These are phyloP conservation scores for Procavia capensis DNA, from an alignment of 2,113 vertebrate species.

Conservation along the genomic window DNA sequence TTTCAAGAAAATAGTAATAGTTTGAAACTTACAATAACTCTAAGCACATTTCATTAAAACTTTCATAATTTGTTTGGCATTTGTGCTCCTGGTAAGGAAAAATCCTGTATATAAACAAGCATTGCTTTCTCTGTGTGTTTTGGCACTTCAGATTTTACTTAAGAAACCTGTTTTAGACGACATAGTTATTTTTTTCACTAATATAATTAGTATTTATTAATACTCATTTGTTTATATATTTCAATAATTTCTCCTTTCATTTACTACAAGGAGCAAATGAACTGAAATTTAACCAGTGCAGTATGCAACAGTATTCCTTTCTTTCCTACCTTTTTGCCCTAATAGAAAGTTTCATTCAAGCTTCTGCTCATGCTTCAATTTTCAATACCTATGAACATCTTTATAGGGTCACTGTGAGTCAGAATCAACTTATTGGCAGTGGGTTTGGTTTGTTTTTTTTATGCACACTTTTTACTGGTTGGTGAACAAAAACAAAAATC, in stretches of 20 bases:
- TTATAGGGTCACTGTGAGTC: no score
- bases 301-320: not conserved
- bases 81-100: not conserved
- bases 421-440: no score
- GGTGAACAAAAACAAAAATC: not conserved
- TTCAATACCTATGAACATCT: not conserved
- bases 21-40: not conserved
- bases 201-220: not conserved
- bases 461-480: no score
- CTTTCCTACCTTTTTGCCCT: not conserved
- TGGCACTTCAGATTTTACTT: not conserved
- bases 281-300: not conserved
- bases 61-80: not conserved
- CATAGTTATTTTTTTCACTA: not conserved
- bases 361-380: not conserved
- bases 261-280: not conserved
- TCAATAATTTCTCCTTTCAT: not conserved
- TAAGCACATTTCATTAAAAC: not conserved
- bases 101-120: fast-evolving
- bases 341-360: not conserved
- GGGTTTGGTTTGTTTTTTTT: no score
- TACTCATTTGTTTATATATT: not conserved
- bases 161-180: not conserved
- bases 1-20: not conserved
- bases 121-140: not conserved